Percentiles rank a stretch among this genome's conserved stretches.
phyloP scores from a whole-genome alignment of 2,797 vertebrate species.

The Cuniculus paca region DNA sequence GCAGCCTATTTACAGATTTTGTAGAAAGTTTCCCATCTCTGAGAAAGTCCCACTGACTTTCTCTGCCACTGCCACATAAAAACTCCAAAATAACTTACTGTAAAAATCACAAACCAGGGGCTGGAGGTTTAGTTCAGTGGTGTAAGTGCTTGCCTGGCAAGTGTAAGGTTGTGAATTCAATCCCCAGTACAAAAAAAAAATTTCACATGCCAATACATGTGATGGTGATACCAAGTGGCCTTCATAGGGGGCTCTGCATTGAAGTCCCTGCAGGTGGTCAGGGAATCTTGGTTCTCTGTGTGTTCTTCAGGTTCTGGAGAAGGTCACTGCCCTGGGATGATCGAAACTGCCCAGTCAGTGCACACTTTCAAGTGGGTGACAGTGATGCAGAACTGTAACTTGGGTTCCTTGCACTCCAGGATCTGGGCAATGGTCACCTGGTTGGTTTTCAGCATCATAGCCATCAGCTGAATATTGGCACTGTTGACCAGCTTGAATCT shows the following conservation, averaged over 20 bases:
- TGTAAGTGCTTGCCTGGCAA: too few relatives aligned
- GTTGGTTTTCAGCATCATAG: slow-evolving; percentile 96
- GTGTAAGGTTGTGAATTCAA: too few relatives aligned
- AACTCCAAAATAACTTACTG: too few relatives aligned
- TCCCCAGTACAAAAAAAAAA: too few relatives aligned
- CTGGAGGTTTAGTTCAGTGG: too few relatives aligned
- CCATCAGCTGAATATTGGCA: slow-evolving; percentile 92
- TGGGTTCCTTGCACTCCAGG: slow-evolving; percentile 90
- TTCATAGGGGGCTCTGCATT: slow-evolving; percentile 92
- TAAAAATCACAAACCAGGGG: too few relatives aligned
- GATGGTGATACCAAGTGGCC: too few relatives aligned
- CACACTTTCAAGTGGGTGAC: slow-evolving; percentile 98
- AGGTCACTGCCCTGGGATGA: slow-evolving; percentile 95
- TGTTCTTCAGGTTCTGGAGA: slow-evolving; percentile 91
- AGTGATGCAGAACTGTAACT: slow-evolving; percentile 91
- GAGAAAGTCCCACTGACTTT: too few relatives aligned
- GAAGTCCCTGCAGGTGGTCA: slow-evolving; percentile 96
- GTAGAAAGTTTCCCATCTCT: too few relatives aligned
- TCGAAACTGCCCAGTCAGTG: slow-evolving; percentile 96
- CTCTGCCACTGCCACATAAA: too few relatives aligned
- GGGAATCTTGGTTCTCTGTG: slow-evolving; percentile 88
- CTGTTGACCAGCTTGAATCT: slow-evolving; percentile 92
- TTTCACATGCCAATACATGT: too few relatives aligned
- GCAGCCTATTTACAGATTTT: too few relatives aligned
- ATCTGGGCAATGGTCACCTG: slow-evolving; percentile 96